Conservation (phyloP, 2,113 vertebrate species). For the Leptobrachium ailaonicum region DNA sequence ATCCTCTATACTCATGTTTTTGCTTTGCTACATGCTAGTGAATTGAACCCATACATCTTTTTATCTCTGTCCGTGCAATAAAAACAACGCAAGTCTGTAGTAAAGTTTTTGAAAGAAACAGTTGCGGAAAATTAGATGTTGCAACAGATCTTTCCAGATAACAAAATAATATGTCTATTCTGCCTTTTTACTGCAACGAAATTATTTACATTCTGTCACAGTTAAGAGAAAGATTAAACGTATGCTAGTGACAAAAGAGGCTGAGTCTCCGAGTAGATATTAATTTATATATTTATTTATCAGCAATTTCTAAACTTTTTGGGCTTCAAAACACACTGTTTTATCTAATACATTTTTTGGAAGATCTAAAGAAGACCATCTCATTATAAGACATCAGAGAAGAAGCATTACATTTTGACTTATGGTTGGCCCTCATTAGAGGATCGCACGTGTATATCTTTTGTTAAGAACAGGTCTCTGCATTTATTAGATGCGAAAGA, state of each 20-base stretch:
- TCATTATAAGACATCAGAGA: slow-evolving; percentile 17
- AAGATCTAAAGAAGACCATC: slow-evolving; percentile 33
- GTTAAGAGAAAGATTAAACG: slow-evolving; percentile 23
- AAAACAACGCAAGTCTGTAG: neutral
- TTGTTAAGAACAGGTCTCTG: slow-evolving; percentile 14
- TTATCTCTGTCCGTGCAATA: no score
- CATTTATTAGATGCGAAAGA: slow-evolving; percentile 11
- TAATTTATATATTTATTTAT: slow-evolving; percentile 11
- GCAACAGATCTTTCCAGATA: slow-evolving; percentile 10
- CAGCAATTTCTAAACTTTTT: slow-evolving; percentile 20
- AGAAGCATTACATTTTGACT: slow-evolving; percentile 20
- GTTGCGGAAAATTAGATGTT: neutral
- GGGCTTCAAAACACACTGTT: slow-evolving; percentile 15
- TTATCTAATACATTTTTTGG: slow-evolving; percentile 28
- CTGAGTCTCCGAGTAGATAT: slow-evolving; percentile 5
- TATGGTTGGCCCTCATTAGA: slow-evolving; percentile 34
- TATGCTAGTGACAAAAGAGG: neutral
- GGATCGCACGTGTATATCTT: neutral
- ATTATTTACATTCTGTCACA: neutral
- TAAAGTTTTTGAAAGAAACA: slow-evolving; percentile 3
- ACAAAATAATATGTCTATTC: slow-evolving; percentile 20
- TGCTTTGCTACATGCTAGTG: no score
- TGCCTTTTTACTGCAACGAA: neutral
- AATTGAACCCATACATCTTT: no score
- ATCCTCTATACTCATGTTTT: no score